Evolutionary conservation across 1,140 invertebrate species (phyloP), one percentile per base, ranked within the genome.

Genomic region (Pseudoatta argentina): DNA sequence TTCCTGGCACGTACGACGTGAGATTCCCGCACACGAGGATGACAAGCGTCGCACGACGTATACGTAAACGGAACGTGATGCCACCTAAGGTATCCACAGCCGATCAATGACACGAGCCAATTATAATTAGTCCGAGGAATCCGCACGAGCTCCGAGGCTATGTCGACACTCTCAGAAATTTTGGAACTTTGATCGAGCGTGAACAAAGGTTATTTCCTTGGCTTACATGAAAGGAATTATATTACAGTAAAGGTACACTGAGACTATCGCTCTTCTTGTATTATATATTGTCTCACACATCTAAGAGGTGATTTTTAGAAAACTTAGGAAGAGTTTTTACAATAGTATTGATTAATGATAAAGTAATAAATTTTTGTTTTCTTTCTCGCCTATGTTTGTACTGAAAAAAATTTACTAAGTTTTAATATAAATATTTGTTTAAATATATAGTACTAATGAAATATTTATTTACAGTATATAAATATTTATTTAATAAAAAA

Each of bases 61-160:
- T 82, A 73, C 55, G 67, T 75, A 73, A 83, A 83, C 55, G 79
- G 79, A 51, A 83, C 79, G 79, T 73, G 79, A 72, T 57, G 66
- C 18, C 18, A 55, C 39, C 39, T 83, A 63, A 75, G 55, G 79
- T 83, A 83, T 75, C 69, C 79, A n/a, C 79, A 18, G 39, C 67
- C 79, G 79, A 83, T 83, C 79, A 83, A 83, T 83, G 79, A n/a
- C 79, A n/a, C 57, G 69, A 27, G 79, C 79, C 69, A 83, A 83
- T 83, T 83, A 83, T 75, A 83, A 83, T 83, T 83, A 83, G 79
- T 83, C 79, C 39, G 39, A 48, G 69, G 79, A 55, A 83, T 48
- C 27, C 69, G 24, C 69, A 53, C 53, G 55, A 61, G 79, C 39
- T 30, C 21, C 27, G 21, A 16, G 24, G 73, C 39, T 75, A 73